phyloP scores from a whole-genome alignment of 2,113 vertebrate genomes.

The Pseudopodoces humilis region DNA sequence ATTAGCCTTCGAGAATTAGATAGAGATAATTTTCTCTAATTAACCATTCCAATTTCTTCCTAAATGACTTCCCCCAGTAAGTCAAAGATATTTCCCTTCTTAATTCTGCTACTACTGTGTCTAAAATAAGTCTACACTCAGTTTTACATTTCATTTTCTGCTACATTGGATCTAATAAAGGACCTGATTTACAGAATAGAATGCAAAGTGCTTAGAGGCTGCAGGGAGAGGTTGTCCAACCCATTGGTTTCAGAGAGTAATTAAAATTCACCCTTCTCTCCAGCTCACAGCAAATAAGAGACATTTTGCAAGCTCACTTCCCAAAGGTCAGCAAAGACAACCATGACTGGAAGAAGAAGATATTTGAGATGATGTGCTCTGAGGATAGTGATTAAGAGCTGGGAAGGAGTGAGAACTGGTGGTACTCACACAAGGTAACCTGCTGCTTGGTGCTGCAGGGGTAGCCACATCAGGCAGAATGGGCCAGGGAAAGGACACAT shows the following conservation, averaged over 20 bases:
- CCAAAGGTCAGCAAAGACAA: neutral
- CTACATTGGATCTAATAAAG: neutral
- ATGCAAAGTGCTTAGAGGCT: neutral
- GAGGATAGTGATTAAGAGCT: neutral
- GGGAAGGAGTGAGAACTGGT: neutral
- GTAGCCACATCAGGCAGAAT: fast-evolving
- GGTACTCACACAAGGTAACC: fast-evolving
- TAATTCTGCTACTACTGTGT: conserved; percentile 19
- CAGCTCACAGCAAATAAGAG: neutral
- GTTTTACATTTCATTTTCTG: conserved; percentile 10
- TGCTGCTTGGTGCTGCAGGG: neutral
- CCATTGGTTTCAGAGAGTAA: neutral
- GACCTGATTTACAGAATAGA: neutral
- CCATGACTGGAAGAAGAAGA: neutral
- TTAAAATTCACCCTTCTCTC: neutral
- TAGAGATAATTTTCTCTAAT: conserved; percentile 55
- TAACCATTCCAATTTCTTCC: conserved; percentile 42
- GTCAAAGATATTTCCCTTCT: conserved; percentile 22
- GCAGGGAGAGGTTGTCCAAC: neutral
- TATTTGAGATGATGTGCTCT: neutral
- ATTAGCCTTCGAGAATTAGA: conserved; percentile 45
- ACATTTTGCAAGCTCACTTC: neutral
- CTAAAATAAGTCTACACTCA: neutral
- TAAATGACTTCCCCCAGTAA: conserved; percentile 34
- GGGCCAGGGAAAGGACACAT: neutral